A percentile compares a stretch with the other conserved stretches of the same genome.
phyloP scores from a whole-genome alignment of 2,797 vertebrate species.

The Ctenochaetus hawaiiensis region DNA sequence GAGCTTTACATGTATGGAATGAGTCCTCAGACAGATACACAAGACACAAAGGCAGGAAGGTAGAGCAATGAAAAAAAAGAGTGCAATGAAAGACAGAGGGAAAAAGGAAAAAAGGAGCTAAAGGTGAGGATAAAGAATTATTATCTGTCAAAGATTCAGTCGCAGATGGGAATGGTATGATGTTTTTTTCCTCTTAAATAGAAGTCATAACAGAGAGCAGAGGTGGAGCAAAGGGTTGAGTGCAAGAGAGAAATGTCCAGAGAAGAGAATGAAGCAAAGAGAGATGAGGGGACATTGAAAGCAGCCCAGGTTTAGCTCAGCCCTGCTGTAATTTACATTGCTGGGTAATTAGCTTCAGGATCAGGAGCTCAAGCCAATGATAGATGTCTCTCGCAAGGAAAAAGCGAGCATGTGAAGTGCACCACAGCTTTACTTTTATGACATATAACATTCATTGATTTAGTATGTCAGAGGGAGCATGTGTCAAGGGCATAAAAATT shows the following conservation, averaged over 20 bases:
- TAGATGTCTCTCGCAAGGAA: constrained; percentile 67
- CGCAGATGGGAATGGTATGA: constrained; percentile 36
- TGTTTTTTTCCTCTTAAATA: constrained; percentile 31
- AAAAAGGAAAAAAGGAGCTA: constrained; percentile 30
- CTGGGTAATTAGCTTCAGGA: constrained; percentile 82
- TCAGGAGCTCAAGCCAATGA: constrained; percentile 73
- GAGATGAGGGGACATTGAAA: constrained; percentile 29
- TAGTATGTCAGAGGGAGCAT: constrained; percentile 38
- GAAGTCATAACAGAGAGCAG: constrained; percentile 38
- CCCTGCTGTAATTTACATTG: constrained; percentile 61
- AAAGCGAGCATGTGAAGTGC: constrained; percentile 48
- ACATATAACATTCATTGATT: constrained; percentile 63
- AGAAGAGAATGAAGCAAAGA: constrained; percentile 14
- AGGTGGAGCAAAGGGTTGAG: constrained; percentile 7
- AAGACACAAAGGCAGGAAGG: constrained; percentile 23
- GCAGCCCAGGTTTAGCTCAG: constrained; percentile 42
- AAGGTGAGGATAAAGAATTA: constrained; percentile 52
- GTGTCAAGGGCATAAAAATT: constrained; percentile 59
- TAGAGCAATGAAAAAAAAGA: constrained; percentile 23
- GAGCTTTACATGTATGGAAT: constrained; percentile 49
- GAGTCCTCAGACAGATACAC: constrained; percentile 31
- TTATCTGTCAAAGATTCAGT: constrained; percentile 70
- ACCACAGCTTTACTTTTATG: constrained; percentile 52
- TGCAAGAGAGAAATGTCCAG: constrained; percentile 3
- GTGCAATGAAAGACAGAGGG: constrained; percentile 9